phyloP scores from a whole-genome alignment of 2,888 invertebrate species.

The Eucera pruinosa region DNA sequence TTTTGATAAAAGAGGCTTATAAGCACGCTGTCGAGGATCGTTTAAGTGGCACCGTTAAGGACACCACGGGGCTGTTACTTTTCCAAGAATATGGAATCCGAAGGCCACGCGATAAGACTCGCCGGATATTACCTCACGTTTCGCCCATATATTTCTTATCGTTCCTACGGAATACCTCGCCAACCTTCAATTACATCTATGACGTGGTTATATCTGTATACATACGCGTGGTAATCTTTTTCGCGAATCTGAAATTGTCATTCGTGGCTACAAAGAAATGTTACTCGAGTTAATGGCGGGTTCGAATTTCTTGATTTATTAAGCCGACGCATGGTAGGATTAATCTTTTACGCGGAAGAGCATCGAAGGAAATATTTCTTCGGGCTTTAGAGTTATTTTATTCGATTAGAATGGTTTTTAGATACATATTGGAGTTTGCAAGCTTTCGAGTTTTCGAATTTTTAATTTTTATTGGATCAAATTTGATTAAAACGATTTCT shows the following conservation, averaged over 20 bases:
- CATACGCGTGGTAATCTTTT: background rate
- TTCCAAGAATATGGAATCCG: slow-evolving; percentile 61
- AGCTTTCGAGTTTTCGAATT: too few species aligned
- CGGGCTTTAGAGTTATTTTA: too few species aligned
- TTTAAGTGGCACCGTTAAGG: slow-evolving; percentile 30
- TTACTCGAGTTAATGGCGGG: too few species aligned
- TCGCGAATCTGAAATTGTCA: background rate
- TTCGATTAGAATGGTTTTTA: too few species aligned
- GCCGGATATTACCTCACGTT: slow-evolving; percentile 50
- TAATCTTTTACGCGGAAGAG: too few species aligned
- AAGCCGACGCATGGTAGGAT: too few species aligned
- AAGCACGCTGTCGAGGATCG: slow-evolving; percentile 45
- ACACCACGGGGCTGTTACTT: slow-evolving; percentile 50
- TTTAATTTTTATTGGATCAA: too few species aligned
- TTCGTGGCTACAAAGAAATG: too few species aligned
- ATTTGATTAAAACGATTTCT: too few species aligned
- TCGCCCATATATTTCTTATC: slow-evolving; percentile 41
- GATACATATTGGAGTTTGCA: too few species aligned
- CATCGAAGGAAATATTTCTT: too few species aligned
- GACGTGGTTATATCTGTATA: slow-evolving; percentile 2
- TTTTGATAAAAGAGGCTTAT: slow-evolving; percentile 73
- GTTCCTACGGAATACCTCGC: slow-evolving; percentile 17
- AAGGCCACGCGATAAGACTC: slow-evolving; percentile 42
- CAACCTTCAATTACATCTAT: slow-evolving; percentile 40
- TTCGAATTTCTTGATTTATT: too few species aligned